These are phyloP conservation scores for Diplazon laetatorius DNA, from an alignment of 2,888 invertebrate species.

Conservation along the genomic window DNA sequence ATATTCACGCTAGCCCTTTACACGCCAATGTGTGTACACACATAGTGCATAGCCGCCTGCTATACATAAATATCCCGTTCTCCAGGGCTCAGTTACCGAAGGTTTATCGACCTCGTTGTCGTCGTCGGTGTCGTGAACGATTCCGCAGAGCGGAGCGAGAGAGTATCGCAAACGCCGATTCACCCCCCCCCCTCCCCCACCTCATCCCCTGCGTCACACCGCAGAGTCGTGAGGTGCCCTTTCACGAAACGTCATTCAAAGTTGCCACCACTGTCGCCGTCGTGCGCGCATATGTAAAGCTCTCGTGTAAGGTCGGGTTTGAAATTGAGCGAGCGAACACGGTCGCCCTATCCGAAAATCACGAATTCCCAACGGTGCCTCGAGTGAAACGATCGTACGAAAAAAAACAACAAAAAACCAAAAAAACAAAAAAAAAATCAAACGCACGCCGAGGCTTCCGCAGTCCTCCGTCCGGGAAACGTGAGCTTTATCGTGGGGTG, in stretches of 20 bases:
- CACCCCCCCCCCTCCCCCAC: conserved; percentile 43
- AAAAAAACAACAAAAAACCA: conserved; percentile 1
- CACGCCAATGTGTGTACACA: conserved; percentile 1
- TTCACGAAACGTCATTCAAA: conserved; percentile 49
- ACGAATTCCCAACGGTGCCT: conserved; percentile 48
- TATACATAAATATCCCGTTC: neutral
- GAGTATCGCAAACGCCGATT: conserved; percentile 20
- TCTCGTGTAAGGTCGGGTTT: conserved; percentile 35
- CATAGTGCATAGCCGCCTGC: neutral
- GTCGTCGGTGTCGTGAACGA: conserved; percentile 49
- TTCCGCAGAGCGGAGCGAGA: conserved; percentile 32
- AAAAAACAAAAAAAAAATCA: no score
- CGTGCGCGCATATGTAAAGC: neutral
- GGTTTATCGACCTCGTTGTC: conserved; percentile 58
- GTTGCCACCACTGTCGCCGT: conserved; percentile 4
- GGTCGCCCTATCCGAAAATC: conserved; percentile 53
- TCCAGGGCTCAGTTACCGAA: conserved; percentile 7
- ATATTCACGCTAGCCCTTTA: conserved; percentile 67
- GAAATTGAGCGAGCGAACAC: conserved; percentile 56
- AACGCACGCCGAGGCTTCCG: neutral
- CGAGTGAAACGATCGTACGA: conserved; percentile 37
- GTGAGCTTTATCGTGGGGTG: conserved; percentile 13
- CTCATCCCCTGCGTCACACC: no score
- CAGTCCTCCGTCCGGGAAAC: neutral
- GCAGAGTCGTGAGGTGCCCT: conserved; percentile 44